Evolutionary conservation across 2,888 invertebrate genomes (phyloP).

Genomic region (Sphecodes monilicornis): DNA sequence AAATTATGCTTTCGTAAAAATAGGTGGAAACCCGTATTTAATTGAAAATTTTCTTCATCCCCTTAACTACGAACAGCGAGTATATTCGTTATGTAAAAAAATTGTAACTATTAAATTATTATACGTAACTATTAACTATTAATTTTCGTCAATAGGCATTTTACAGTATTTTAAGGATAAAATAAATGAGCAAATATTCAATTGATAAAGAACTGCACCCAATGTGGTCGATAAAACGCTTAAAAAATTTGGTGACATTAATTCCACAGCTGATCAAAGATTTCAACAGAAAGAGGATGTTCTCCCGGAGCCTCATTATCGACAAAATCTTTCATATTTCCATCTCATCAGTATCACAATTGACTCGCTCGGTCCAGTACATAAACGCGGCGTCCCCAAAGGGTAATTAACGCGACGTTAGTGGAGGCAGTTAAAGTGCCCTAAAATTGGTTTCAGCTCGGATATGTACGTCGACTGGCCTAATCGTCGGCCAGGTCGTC

Average conservation of each 20-base stretch:
- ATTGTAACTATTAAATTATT: no score
- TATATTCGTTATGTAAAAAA: no score
- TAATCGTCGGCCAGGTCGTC: constrained; percentile 47
- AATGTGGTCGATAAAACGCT: not conserved
- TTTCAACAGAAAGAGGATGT: not conserved
- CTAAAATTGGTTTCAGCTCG: constrained; percentile 50
- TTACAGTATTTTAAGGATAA: not conserved
- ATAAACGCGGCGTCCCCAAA: constrained; percentile 29
- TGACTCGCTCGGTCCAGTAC: constrained; percentile 29
- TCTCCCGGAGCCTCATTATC: not conserved
- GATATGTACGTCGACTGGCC: constrained; percentile 31
- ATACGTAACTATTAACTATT: no score
- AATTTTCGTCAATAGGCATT: no score
- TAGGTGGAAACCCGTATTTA: no score
- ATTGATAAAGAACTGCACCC: not conserved
- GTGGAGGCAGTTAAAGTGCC: constrained; percentile 43
- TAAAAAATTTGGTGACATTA: not conserved
- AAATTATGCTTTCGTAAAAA: no score
- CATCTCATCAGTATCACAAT: constrained; percentile 30
- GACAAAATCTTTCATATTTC: constrained; percentile 25
- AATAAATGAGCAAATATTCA: no score
- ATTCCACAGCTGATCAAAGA: not conserved
- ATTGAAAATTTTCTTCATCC: no score
- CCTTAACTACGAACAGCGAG: no score
- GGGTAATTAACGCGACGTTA: constrained; percentile 60